Conservation (phyloP, 2,888 invertebrate genomes). For the Drosophila antonietae region DNA sequence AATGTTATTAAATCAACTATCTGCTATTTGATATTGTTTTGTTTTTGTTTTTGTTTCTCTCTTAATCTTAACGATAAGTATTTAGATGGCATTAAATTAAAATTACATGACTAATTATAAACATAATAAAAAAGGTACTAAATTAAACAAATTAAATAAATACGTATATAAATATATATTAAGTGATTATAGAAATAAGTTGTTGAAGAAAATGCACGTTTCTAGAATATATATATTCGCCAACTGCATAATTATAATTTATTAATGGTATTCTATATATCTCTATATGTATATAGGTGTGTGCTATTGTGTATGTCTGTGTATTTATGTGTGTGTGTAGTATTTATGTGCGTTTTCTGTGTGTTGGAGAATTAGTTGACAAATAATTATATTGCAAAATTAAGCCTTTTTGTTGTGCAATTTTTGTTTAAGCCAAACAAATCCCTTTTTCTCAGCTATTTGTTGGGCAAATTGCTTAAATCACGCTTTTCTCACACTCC, state of each 20-base stretch:
- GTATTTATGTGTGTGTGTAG: not conserved
- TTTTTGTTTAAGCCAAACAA: constrained; percentile 18
- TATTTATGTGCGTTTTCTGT: constrained; percentile 24
- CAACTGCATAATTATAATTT: constrained; percentile 27
- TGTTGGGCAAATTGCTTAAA: constrained; percentile 35
- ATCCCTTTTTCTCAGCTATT: constrained; percentile 4
- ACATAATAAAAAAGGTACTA: constrained; percentile 36
- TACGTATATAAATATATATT: constrained; percentile 28
- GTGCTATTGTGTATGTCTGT: not conserved
- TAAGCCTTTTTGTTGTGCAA: constrained; percentile 55
- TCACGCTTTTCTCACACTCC: constrained; percentile 37
- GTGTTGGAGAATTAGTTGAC: constrained; percentile 48
- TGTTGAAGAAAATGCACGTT: constrained; percentile 14
- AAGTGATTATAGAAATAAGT: constrained; percentile 8
- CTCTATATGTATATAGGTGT: constrained; percentile 1
- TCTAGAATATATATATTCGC: constrained; percentile 37
- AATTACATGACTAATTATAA: constrained; percentile 39
- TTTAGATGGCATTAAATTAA: constrained; percentile 38
- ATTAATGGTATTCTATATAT: constrained; percentile 24
- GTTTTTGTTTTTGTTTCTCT: constrained; percentile 12
- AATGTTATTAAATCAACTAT: constrained; percentile 11
- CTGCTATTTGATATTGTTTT: not conserved
- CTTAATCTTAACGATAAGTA: constrained; percentile 27
- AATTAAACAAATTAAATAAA: constrained; percentile 44
- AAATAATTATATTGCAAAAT: constrained; percentile 70